Evolutionary conservation across 2,888 invertebrate genomes (phyloP), one percentile per base, ranked within the genome.

Genomic region (Stenurella melanura): DNA sequence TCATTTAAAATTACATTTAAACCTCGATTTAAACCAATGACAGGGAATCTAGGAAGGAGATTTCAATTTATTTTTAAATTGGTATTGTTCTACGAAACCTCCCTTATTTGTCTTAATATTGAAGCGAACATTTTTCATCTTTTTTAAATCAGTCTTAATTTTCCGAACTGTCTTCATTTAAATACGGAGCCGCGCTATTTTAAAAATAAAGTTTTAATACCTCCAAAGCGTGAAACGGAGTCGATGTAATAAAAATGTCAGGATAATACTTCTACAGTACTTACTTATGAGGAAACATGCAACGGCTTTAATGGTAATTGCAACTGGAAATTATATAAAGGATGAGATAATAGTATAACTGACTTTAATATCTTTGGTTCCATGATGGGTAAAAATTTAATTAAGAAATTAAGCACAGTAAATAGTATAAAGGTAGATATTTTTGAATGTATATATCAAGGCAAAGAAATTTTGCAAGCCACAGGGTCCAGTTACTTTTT

Each of bases 81-180:
- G n/a, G n/a, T 50, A 50, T 50, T 50, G 50, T 50, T 42, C 15
- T n/a, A 50, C 50, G 50, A 50, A n/a, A 50, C 50, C 50, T 50
- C n/a, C 50, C 50, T 50, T 50, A 50, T 50, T 50, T 50, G 50
- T 50, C 50, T 50, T 50, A 50, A 50, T 50, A 50, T 50, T 50
- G 50, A 50, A 50, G 15, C 3, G 50, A 50, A 50, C n/a, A n/a
- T 50, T 50, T 50, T 50, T 50, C 50, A 50, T 15, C 50, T 50
- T 50, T 50, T 50, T n/a, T 50, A 50, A 50, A 50, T 50, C 42
- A 42, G 50, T 50, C 50, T 50, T 50, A 50, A 50, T 50, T 50
- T 50, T n/a, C 50, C n/a, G 50, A 50, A 50, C 50, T 50, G 50
- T 50, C 50, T n/a, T 50, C 50, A 50, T 50, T 50, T 50, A 50